Evolutionary conservation across 23 tunicate genomes (phyloP).

Genomic region (Halocynthia roretzi): DNA sequence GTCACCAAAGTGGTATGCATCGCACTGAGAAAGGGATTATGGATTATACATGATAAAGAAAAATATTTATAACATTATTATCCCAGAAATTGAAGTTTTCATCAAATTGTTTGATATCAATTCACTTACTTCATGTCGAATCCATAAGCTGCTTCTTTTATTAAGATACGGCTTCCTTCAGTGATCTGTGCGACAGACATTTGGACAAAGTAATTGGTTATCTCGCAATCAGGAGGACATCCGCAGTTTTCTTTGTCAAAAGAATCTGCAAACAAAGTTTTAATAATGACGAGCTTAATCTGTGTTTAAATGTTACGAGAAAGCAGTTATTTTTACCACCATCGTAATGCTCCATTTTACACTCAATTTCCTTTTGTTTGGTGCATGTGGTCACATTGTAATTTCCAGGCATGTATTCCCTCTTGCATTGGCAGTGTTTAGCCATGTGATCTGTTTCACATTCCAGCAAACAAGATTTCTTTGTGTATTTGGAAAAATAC

Average conservation of each 20-base stretch:
- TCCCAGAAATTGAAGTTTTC: too few species aligned
- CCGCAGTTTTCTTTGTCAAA: background rate
- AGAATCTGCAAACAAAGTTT: background rate
- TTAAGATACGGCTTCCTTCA: background rate
- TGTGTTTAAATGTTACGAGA: too few species aligned
- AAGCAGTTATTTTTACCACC: background rate
- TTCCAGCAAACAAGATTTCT: slow-evolving; percentile 40
- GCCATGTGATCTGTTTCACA: slow-evolving; percentile 31
- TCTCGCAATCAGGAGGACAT: slow-evolving; percentile 5
- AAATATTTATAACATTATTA: too few species aligned
- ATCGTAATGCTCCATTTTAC: background rate
- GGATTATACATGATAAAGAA: too few species aligned
- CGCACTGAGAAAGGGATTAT: too few species aligned
- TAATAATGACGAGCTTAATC: background rate
- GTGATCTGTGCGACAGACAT: background rate
- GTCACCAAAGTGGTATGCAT: too few species aligned
- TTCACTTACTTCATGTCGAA: background rate
- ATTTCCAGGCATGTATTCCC: slow-evolving; percentile 31
- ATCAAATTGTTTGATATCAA: background rate
- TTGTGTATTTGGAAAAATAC: slow-evolving; percentile 28
- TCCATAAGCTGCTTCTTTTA: background rate
- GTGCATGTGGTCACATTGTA: slow-evolving; percentile 5
- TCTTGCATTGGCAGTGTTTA: slow-evolving; percentile 36
- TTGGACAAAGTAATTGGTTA: background rate
- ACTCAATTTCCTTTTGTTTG: background rate